Base-by-base conservation (phyloP, 1,140 invertebrate species). In the Triops cancriformis region DNA sequence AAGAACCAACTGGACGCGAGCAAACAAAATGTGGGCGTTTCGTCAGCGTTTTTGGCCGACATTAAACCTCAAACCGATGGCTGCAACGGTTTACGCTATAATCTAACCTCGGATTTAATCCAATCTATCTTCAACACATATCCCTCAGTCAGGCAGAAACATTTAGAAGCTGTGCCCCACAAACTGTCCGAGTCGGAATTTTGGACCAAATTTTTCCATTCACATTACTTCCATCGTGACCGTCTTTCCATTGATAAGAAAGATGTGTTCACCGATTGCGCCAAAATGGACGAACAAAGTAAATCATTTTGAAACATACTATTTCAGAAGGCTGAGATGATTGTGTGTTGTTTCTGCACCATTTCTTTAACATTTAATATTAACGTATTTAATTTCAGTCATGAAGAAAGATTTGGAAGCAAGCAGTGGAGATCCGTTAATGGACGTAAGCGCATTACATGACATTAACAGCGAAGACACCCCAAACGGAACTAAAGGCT, bases 171-270 rank as follows among this genome's bases (percentile, higher is more conserved):
- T 86, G 98, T 99, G 45, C 98, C 98, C 73, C 89, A 92, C 80
- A 95, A 97, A 87, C 90, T 99, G 89, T 90, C 92, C 0, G 98
- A 99, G 86, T 89, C 93, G 1, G 96, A 98, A 83, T 99, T 99
- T 87, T 99, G 98, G 98, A 97, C 95, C 12, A 94, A 97, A 82
- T 99, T 99, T 86, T 99, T 99, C 87, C 97, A 99, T 84, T 99
- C 97, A 26, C 97, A 99, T 88, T 99, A 99, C 87, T 99, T 99
- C 89, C 97, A 99, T 87, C 90, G 96, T 80, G 98, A 99, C 87
- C 90, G 97, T 75, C 93, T 95, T 37, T 91, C 92, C 80, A 88
- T 93, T 43, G 91, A 92, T 80, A 93, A 90, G 31, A 97, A 95
- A 85, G 94, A 98, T 86, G 86, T 98, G 72, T 99, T 99, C 84